Base-by-base conservation (phyloP, 1,140 invertebrate species). In the Formica selysi region DNA sequence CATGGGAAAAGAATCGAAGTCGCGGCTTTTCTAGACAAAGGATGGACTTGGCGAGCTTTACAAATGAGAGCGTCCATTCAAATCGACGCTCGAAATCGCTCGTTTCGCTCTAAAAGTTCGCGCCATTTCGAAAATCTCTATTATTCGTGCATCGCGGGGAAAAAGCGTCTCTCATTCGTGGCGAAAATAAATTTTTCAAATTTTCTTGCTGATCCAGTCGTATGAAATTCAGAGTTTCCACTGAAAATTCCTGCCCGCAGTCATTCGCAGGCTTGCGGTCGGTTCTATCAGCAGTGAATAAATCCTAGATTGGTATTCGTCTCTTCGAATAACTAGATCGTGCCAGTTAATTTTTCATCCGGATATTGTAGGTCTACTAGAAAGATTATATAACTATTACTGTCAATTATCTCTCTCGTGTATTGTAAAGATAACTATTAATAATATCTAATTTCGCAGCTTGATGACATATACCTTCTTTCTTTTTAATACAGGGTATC, bases 41-140 rank as follows among this genome's bases (percentile, higher is more conserved):
- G 16, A 48, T 11, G 54, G 54, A 11, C 4, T 29, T 19, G 29
- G 3, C 2, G 11, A 70, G 48, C 32, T 74, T 74, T 32, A 38
- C 38, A 48, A 36, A 81, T 73, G 54, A 81, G 7, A 83, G 26
- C 7, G 32, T 36, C 26, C 67, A 61, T 83, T 48, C 41, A 61
- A 81, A 81, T 71, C 51, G 13, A 19, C 67, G 16, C 19, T 22
- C 19, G 51, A 73, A 61, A 71, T 70, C 65, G 65, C 26, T 1
- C 64, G 26, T 38, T 80, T 6, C 44, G 26, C 76, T 68, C 22
- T 26, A 44, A 10, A 57, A 57, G 64, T 57, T 80, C 11, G 44
- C n/a, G 38, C 67, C 32, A 57, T 73, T 83, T 83, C 26, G 10
- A 61, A 59, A 81, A 48, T 41, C 5, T 57, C 19, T 59, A 36